Percentiles rank a stretch among this genome's conserved stretches.
These are phyloP conservation scores for Oedothorax gibbosus DNA, from an alignment of 1,140 invertebrate species.

Conservation along the genomic window DNA sequence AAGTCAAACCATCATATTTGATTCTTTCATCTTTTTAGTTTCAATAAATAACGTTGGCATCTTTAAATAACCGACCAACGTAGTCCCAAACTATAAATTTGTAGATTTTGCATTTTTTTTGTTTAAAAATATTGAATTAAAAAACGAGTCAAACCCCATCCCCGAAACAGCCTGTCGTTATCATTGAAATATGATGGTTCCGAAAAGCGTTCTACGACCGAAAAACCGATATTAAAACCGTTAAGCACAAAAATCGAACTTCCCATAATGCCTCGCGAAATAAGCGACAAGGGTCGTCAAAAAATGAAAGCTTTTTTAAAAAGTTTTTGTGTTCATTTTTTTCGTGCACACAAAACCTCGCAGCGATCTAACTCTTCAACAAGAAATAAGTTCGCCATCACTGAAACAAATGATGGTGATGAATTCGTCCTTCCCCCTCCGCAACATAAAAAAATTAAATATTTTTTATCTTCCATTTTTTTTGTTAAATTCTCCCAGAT, in stretches of 20 bases:
- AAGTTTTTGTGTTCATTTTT: too few relatives aligned
- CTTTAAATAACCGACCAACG: too few relatives aligned
- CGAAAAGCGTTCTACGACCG: background rate
- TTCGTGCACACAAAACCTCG: background rate
- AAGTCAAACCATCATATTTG: too few relatives aligned
- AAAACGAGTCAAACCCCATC: too few relatives aligned
- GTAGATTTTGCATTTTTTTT: too few relatives aligned
- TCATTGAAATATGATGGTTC: conserved; percentile 5
- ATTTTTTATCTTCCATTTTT: too few relatives aligned
- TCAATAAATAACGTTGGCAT: too few relatives aligned
- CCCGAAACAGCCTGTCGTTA: background rate
- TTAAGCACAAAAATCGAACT: conserved; percentile 31
- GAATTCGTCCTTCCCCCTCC: background rate
- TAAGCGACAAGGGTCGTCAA: conserved; percentile 21
- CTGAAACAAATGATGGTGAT: conserved; percentile 48
- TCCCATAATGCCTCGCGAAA: conserved; percentile 9
- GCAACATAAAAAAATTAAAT: too few relatives aligned
- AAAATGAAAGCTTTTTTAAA: background rate
- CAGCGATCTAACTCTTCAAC: conserved; percentile 14
- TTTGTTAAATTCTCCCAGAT: too few relatives aligned
- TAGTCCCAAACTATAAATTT: too few relatives aligned
- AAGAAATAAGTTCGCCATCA: conserved; percentile 29
- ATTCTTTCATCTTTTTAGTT: too few relatives aligned
- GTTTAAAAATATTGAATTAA: too few relatives aligned
- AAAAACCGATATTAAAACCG: conserved; percentile 32